Percentiles rank a stretch among this genome's conserved stretches.
These are phyloP conservation scores for Sitta europaea DNA, from an alignment of 2,113 vertebrate species.

Conservation along the genomic window DNA sequence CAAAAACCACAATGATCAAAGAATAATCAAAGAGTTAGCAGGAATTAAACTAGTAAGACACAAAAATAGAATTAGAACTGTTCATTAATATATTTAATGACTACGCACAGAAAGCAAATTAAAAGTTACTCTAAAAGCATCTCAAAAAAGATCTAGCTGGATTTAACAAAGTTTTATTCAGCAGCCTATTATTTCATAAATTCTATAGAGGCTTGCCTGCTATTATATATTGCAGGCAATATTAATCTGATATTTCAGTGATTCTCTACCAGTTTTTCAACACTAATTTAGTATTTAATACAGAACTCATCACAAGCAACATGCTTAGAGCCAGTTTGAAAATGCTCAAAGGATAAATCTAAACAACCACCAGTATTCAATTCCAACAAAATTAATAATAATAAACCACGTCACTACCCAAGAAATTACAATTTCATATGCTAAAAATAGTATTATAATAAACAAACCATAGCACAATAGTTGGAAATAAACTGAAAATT, in stretches of 20 bases:
- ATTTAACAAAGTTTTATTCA: background rate
- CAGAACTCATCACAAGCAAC: background rate
- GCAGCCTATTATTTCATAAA: background rate
- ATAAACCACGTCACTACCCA: background rate
- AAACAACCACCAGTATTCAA: background rate
- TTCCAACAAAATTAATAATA: background rate
- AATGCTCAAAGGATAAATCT: background rate
- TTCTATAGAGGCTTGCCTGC: background rate
- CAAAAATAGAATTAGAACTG: background rate
- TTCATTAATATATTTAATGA: background rate
- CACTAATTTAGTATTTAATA: background rate
- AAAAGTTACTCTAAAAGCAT: conserved; percentile 13
- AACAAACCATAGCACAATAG: background rate
- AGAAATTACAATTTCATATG: background rate
- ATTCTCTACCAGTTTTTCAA: background rate
- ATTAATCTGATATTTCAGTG: background rate
- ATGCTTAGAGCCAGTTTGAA: background rate
- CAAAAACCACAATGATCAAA: background rate
- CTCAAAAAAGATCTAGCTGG: background rate
- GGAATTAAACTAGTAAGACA: background rate
- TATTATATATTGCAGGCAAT: background rate
- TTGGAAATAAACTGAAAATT: background rate
- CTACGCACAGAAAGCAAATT: background rate
- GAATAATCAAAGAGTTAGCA: background rate
- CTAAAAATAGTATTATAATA: background rate